Evolutionary conservation across 1,140 invertebrate species (phyloP).

Genomic region (Melitaea cinxia): DNA sequence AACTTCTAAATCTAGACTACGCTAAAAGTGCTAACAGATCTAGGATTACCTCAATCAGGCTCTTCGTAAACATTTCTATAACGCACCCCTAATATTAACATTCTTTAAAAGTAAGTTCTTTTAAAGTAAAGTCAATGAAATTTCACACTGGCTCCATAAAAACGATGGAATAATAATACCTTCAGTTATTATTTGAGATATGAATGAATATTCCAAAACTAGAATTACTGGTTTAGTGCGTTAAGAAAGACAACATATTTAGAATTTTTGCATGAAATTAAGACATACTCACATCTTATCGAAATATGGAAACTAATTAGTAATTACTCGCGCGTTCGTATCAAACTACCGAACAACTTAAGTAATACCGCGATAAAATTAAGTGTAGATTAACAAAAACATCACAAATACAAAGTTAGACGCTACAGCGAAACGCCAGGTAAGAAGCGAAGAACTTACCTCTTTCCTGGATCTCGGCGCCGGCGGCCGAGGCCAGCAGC

Average conservation of each 20-base stretch:
- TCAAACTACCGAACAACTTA: neutral
- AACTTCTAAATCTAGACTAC: too few species aligned
- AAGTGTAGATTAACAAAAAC: neutral
- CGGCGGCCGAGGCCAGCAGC: constrained; percentile 44
- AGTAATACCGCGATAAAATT: neutral
- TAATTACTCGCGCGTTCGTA: neutral
- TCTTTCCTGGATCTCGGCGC: constrained; percentile 66
- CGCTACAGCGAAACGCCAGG: neutral
- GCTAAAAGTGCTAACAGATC: too few species aligned
- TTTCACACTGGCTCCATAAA: neutral
- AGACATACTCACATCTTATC: neutral
- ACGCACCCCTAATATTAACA: neutral
- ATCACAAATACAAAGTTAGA: neutral
- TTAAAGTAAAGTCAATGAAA: too few species aligned
- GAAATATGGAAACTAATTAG: constrained; percentile 4
- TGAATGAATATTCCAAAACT: neutral
- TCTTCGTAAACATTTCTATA: neutral
- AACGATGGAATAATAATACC: neutral
- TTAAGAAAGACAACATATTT: constrained; percentile 23
- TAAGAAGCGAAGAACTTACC: constrained; percentile 41
- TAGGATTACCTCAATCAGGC: neutral
- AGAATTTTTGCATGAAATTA: constrained; percentile 37
- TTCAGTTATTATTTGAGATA: constrained; percentile 9
- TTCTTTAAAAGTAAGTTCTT: neutral
- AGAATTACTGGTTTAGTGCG: constrained; percentile 27